Conservation (phyloP, 2,113 vertebrate species). For the Electrona antarctica region DNA sequence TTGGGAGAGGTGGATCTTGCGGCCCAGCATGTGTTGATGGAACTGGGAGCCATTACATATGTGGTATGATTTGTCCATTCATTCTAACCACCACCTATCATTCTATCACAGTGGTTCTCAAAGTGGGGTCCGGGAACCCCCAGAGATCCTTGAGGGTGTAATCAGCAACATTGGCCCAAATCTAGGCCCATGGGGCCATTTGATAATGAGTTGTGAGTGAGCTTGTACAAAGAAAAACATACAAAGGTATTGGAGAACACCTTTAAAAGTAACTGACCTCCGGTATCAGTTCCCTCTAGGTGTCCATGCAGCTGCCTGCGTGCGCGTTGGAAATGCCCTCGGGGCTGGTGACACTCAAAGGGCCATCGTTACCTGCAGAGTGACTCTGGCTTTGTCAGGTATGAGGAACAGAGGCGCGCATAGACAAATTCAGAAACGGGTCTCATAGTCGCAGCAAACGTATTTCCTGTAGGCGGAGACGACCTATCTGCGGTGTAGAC, state of each 20-base stretch:
- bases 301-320: constrained; percentile 81
- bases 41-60: constrained; percentile 77
- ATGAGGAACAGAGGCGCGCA: constrained; percentile 36
- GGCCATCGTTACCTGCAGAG: constrained; percentile 80
- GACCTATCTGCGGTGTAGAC: too few species aligned
- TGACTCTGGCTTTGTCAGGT: constrained; percentile 82
- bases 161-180: too few species aligned
- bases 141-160: too few species aligned
- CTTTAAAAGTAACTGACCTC: too few species aligned
- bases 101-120: background rate
- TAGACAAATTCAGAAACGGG: background rate
- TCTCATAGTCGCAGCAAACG: too few species aligned
- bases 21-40: constrained; percentile 85
- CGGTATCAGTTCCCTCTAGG: constrained; percentile 83
- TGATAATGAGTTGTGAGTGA: too few species aligned
- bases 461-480: too few species aligned
- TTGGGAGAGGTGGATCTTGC: constrained; percentile 86
- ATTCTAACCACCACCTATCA: background rate
- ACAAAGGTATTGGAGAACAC: too few species aligned
- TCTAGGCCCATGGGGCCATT: too few species aligned
- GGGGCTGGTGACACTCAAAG: constrained; percentile 80
- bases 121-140: background rate
- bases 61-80: constrained; percentile 47
- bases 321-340: constrained; percentile 88
- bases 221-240: too few species aligned